Evolutionary conservation across 2,888 invertebrate species (phyloP), one percentile per base, ranked within the genome.

Genomic region (Erebia palarica): DNA sequence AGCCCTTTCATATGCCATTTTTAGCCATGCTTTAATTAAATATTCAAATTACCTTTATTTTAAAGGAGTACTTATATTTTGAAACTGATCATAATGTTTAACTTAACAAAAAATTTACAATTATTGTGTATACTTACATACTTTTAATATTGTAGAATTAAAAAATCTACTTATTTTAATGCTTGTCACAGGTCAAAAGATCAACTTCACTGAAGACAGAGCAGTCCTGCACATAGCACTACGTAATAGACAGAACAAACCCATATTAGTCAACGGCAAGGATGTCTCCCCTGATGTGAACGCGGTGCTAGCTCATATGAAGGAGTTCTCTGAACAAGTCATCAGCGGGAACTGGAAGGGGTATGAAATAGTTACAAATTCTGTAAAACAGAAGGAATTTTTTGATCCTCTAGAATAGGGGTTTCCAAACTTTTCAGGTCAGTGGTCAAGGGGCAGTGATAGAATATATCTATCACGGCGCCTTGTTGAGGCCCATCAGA

Each of bases 141-240:
- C 36, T 36, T 36, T 7, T 36, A 36, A 36, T 36, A 36, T 36
- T 36, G 36, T 36, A 36, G 36, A 36, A 36, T 36, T 36, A 36
- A 7, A 36, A 36, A 27, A 36, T 27, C 4, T 27, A 42, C 21
- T 18, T 65, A 21, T 42, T 81, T 64, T 73, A 16, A 9, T 16
- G 10, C 4, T 14, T 2, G 49, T 51, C 36, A 1, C 75, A 93
- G 99, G 99, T n/a, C 95, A 97, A 81, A 98, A 97, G 87, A 99
- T 99, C 76, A 99, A 99, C 93, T 98, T 98, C 84, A 99, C 99
- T 0, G 99, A 99, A 89, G 95, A 97, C 84, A 95, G 99, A 69
- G 97, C 99, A 16, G 99, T 99, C 0, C 93, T 99, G 10, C 99
- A 99, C 86, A 94, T 97, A 18, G 99, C 99, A 3, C 94, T 99